Conservation (phyloP, 2,797 vertebrate species). For the Luscinia megarhynchos region DNA sequence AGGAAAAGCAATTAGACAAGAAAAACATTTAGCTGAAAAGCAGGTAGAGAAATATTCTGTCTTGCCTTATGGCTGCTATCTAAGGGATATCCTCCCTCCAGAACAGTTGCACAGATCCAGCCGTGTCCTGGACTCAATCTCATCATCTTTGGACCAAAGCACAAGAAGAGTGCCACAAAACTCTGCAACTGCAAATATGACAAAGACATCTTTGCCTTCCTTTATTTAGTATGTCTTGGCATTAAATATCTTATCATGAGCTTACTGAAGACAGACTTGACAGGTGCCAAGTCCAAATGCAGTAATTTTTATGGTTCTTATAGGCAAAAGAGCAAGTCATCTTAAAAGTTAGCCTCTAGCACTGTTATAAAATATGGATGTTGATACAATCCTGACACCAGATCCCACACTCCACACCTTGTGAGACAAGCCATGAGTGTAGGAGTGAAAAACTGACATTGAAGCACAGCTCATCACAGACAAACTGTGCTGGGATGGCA, state of each 20-base stretch:
- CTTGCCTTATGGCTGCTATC: not conserved
- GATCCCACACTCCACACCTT: not conserved
- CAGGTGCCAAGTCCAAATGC: not conserved
- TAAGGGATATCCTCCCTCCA: not conserved
- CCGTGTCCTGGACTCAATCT: not conserved
- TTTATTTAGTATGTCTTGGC: not conserved
- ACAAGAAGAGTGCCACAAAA: not conserved
- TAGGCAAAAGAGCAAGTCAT: not conserved
- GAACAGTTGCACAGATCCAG: not conserved
- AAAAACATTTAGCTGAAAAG: not conserved
- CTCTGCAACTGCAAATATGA: not conserved
- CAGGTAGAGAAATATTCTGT: not conserved
- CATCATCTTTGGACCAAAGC: not conserved
- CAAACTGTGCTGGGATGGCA: not conserved
- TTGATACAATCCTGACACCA: not conserved
- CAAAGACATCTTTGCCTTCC: not conserved
- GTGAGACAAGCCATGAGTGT: not conserved
- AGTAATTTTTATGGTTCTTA: not conserved
- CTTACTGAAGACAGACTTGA: slow-evolving; percentile 10
- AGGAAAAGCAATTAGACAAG: not conserved
- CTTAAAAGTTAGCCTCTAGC: not conserved
- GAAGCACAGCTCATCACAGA: not conserved
- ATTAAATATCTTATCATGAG: not conserved
- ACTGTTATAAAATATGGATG: not conserved
- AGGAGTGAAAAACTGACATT: not conserved